Percentiles rank a stretch among this genome's conserved stretches.
Conservation (phyloP, 2,888 invertebrate genomes). For the Trichogramma dendrolimi region DNA sequence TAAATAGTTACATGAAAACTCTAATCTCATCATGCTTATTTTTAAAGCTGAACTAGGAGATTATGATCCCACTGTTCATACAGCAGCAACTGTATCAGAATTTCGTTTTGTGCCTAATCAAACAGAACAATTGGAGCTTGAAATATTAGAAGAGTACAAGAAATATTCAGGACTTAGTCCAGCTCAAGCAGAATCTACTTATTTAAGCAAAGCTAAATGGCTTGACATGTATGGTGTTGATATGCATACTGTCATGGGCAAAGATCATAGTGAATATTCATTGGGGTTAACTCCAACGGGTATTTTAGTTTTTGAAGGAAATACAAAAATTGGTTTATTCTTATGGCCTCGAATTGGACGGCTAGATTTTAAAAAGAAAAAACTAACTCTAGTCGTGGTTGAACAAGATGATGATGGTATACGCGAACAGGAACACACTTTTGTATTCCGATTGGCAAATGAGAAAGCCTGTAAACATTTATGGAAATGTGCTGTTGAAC, state of each 20-base stretch:
- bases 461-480: constrained; percentile 98
- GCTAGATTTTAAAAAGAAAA: constrained; percentile 96
- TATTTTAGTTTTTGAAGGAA: constrained; percentile 94
- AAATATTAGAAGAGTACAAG: constrained; percentile 87
- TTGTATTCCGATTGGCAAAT: constrained; percentile 92
- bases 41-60: constrained; percentile 90
- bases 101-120: constrained; percentile 96
- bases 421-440: constrained; percentile 93
- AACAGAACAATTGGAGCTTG: constrained; percentile 93
- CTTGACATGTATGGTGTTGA: constrained; percentile 99
- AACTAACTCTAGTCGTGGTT: constrained; percentile 92
- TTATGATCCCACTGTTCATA: constrained; percentile 86
- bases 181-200: constrained; percentile 92
- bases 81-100: constrained; percentile 95
- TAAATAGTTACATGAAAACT: not conserved
- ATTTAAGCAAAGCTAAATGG: constrained; percentile 94
- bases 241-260: constrained; percentile 94
- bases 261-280: constrained; percentile 94
- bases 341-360: constrained; percentile 99
- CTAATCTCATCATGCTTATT: not conserved
- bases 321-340: constrained; percentile 95
- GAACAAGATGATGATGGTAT: constrained; percentile 97
- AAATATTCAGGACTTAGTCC: constrained; percentile 83
- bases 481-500: constrained; percentile 99
- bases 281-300: constrained; percentile 97